Base-by-base conservation (phyloP, 2,888 invertebrate genomes). In the Mamestra brassicae region DNA sequence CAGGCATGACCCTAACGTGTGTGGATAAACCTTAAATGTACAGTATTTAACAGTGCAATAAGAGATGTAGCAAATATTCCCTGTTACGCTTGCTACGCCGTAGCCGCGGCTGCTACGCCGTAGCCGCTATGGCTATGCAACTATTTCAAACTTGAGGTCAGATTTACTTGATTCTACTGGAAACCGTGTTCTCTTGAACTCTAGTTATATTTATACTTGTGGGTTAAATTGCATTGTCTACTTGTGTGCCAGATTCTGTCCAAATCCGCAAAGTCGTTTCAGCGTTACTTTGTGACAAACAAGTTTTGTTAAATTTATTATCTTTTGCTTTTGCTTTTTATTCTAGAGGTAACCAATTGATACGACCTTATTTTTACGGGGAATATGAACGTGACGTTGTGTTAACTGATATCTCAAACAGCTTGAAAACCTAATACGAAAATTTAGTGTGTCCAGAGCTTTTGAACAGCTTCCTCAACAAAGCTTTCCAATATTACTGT, bases 401-500 rank as follows among this genome's bases (percentile, higher is more conserved):
- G 0, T 50, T 17, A 1, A n/a, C n/a, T 42, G 55, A 34, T 8
- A 55, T 15, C n/a, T 26, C n/a, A 45, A 65, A 26, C 47, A n/a
- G 10, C 15, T 50, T 50, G 38, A 34, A 26, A 8, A 2, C 17
- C 13, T 17, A 15, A 2, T 13, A 26, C 8, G 10, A 1, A 36
- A 42, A 50, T 60, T 54, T 17, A 34, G 34, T 67, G 62, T 36
- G 26, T 36, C 38, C 55, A 45, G 8, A 74, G 64, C 50, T 47
- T 52, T 73, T 55, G 34, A 15, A 55, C 26, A 57, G 52, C 62
- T 58, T 54, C 42, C 36, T 68, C 7, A 50, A 47, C 58, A 58
- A 65, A 74, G 60, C 80, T 34, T 50, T 60, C 11, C 10, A 70
- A 68, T 76, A 80, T 75, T 66, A 58, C 52, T 75, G 65, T 75